Percentiles rank a stretch among this genome's conserved stretches.
Evolutionary conservation across 2,797 vertebrate genomes (phyloP).

Genomic region (Spatula clypeata): DNA sequence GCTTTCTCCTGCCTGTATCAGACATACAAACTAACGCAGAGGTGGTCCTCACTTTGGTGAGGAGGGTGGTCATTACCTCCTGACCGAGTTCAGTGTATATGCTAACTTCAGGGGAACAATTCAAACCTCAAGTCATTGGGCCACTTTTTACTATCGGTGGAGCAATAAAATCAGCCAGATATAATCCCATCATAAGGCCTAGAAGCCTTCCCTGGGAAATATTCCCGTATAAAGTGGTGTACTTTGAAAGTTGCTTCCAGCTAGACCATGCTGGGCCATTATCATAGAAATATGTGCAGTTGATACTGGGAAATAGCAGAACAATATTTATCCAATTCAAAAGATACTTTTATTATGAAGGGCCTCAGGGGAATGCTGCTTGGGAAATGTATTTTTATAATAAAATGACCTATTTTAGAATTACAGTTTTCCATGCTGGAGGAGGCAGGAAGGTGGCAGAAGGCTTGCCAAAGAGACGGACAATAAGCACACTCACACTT

Average conservation of each 20-base stretch:
- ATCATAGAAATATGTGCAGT: neutral
- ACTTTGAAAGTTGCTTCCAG: neutral
- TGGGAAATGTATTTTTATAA: conserved; percentile 47
- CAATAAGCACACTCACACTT: neutral
- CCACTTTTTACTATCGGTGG: neutral
- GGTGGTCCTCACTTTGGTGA: neutral
- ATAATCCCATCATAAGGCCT: neutral
- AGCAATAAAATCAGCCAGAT: neutral
- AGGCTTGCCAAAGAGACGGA: neutral
- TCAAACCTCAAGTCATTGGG: neutral
- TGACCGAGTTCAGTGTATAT: accelerated
- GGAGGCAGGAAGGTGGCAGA: conserved; percentile 7
- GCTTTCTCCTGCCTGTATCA: neutral
- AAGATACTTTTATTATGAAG: conserved; percentile 5
- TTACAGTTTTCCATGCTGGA: conserved; percentile 19
- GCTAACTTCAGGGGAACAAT: neutral
- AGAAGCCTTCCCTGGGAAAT: neutral
- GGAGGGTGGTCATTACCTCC: neutral
- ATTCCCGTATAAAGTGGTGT: neutral
- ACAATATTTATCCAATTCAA: conserved; percentile 12
- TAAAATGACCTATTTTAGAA: conserved; percentile 53
- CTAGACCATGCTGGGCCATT: neutral
- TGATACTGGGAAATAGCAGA: conserved; percentile 21
- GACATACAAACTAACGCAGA: neutral
- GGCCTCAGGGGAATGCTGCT: conserved; percentile 9